These are phyloP conservation scores for Calidris pygmaea DNA, from an alignment of 2,113 vertebrate genomes.

Conservation along the genomic window DNA sequence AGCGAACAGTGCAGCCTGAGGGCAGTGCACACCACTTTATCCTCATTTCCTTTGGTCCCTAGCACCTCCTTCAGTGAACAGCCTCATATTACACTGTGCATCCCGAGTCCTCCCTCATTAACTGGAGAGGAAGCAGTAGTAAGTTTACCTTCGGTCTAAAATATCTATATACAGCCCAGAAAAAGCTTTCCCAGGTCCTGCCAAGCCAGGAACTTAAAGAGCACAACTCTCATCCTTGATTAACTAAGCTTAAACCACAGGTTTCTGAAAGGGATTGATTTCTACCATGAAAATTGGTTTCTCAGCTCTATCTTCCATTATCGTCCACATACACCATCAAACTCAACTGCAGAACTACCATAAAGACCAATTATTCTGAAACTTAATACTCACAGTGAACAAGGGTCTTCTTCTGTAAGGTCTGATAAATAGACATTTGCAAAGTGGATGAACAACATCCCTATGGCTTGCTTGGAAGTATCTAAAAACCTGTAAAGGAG, in stretches of 20 bases:
- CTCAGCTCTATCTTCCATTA: neutral
- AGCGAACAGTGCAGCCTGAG: neutral
- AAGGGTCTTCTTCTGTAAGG: slow-evolving; percentile 95
- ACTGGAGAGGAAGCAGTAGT: neutral
- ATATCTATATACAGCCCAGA: neutral
- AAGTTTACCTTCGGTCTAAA: neutral
- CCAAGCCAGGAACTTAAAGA: neutral
- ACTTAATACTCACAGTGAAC: slow-evolving; percentile 89
- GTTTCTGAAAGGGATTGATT: neutral
- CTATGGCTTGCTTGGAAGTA: slow-evolving; percentile 98
- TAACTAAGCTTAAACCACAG: neutral
- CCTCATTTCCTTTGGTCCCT: neutral
- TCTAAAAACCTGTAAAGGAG: slow-evolving; percentile 89
- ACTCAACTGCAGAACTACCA: neutral
- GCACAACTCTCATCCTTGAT: neutral
- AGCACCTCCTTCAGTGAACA: neutral
- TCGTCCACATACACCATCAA: neutral
- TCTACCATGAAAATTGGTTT: neutral
- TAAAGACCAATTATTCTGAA: neutral
- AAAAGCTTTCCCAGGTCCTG: neutral
- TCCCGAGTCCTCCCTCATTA: neutral
- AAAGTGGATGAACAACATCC: slow-evolving; percentile 99
- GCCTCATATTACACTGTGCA: neutral
- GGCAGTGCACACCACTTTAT: neutral
- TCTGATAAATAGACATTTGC: slow-evolving; percentile 97